Conservation (phyloP, 2,113 vertebrate genomes). For the Scopus umbretta region DNA sequence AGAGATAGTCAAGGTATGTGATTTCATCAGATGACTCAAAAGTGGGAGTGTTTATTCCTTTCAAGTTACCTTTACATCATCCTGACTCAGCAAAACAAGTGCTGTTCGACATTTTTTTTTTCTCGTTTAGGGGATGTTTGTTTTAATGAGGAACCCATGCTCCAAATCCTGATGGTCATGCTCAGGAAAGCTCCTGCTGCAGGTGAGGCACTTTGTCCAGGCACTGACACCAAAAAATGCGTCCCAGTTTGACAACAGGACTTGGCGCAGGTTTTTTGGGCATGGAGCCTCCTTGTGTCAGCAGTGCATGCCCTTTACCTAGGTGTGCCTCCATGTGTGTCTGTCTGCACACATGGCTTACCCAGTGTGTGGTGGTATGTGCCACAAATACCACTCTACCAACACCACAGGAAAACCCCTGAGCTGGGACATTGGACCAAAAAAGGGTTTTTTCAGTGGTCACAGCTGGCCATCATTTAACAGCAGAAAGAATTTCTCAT, state of each 20-base stretch:
- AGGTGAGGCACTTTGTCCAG: background rate
- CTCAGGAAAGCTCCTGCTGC: background rate
- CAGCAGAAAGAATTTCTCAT: background rate
- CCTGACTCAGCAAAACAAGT: slow-evolving; percentile 5
- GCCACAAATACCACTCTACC: background rate
- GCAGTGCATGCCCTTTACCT: accelerated
- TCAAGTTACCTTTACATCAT: background rate
- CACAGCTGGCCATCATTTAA: background rate
- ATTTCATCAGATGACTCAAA: slow-evolving; percentile 31
- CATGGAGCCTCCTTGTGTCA: accelerated
- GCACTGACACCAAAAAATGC: accelerated
- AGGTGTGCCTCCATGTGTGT: accelerated
- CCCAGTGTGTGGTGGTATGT: accelerated
- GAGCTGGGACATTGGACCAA: background rate
- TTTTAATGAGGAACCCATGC: background rate
- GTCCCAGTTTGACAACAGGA: background rate
- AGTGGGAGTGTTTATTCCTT: background rate
- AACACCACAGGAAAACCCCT: background rate
- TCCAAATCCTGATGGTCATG: background rate
- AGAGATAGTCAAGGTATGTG: background rate
- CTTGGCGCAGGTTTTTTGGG: background rate
- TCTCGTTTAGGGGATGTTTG: background rate
- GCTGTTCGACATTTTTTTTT: background rate
- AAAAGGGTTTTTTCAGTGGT: background rate
- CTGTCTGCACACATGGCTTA: accelerated